Conservation (phyloP, 2,797 vertebrate genomes). For the Arctocebus calabarensis region DNA sequence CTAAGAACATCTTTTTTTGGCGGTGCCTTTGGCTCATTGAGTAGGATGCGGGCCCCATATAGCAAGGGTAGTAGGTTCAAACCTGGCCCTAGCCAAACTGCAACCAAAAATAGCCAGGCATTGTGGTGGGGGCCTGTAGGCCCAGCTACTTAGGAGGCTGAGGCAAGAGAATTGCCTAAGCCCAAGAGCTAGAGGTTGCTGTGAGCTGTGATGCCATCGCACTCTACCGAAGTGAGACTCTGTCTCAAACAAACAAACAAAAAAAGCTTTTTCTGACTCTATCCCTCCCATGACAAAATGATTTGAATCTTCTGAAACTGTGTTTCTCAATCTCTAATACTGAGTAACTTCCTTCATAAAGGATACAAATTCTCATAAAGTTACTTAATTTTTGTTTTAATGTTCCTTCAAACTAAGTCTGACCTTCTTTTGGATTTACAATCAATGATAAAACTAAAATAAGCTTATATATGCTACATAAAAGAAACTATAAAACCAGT, state of each 20-base stretch:
- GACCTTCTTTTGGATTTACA: constrained; percentile 6
- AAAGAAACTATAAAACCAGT: constrained; percentile 48
- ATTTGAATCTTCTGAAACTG: neutral
- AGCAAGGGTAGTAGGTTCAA: no score
- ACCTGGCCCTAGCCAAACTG: no score
- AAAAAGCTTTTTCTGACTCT: neutral
- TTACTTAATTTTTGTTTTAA: constrained; percentile 57
- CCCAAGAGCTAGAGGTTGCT: no score
- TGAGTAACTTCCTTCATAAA: constrained; percentile 46
- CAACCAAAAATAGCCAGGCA: no score
- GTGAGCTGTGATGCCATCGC: no score
- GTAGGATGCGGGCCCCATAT: no score
- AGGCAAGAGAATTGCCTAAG: no score
- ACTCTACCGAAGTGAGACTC: no score
- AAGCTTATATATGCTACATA: constrained; percentile 46
- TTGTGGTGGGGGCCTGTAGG: no score
- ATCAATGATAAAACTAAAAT: constrained; percentile 46
- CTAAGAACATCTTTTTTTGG: neutral
- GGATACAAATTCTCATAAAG: constrained; percentile 46
- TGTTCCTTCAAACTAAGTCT: neutral
- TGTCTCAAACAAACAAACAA: neutral
- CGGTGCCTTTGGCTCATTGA: no score
- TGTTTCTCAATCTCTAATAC: constrained; percentile 24
- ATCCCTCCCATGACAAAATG: neutral
- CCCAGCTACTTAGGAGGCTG: no score